phyloP scores from a whole-genome alignment of 2,888 invertebrate species.

The Euplexia lucipara region DNA sequence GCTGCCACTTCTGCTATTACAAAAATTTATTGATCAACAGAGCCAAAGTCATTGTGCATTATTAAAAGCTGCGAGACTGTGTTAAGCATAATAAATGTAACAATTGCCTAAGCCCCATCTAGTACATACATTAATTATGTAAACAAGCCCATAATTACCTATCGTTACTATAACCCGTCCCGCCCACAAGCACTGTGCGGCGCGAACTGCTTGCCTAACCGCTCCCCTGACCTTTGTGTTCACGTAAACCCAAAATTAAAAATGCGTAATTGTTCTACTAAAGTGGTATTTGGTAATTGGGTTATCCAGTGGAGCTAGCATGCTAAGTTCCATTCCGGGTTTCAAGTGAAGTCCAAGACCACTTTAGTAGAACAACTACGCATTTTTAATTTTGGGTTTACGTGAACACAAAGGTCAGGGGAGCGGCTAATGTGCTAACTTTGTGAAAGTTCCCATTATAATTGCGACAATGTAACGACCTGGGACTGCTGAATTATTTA shows the following conservation, averaged over 20 bases:
- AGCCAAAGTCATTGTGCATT: not conserved
- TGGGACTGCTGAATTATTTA: conserved; percentile 12
- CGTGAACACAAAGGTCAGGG: too few species aligned
- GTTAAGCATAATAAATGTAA: not conserved
- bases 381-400: too few species aligned
- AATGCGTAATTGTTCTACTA: too few species aligned
- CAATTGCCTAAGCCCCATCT: not conserved
- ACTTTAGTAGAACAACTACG: too few species aligned
- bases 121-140: conserved; percentile 2
- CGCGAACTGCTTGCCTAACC: too few species aligned
- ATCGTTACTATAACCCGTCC: not conserved
- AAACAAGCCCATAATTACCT: conserved; percentile 1
- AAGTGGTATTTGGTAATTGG: too few species aligned
- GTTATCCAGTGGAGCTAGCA: too few species aligned
- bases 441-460: conserved; percentile 24
- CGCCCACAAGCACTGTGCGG: not conserved
- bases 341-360: too few species aligned
- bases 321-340: too few species aligned
- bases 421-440: conserved; percentile 33
- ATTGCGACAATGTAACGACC: conserved; percentile 14
- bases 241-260: too few species aligned
- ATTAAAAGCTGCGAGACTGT: not conserved
- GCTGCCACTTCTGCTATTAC: too few species aligned
- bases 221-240: too few species aligned
- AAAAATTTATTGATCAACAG: not conserved